These are phyloP conservation scores for Takifugu flavidus DNA, from an alignment of 2,113 vertebrate genomes.

Conservation along the genomic window DNA sequence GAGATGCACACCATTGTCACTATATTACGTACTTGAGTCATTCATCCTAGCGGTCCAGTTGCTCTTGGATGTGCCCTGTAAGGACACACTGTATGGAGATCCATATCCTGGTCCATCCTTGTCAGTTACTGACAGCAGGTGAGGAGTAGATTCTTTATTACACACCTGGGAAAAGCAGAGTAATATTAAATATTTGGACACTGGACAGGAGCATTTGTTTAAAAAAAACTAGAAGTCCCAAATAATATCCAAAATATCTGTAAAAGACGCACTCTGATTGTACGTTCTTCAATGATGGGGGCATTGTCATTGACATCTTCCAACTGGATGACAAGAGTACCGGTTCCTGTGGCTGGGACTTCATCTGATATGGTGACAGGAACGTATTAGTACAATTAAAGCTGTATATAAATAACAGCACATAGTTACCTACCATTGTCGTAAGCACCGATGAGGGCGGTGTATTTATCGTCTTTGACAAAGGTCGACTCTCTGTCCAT, in stretches of 20 bases:
- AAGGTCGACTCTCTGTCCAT: constrained; percentile 80
- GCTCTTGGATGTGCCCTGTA: constrained; percentile 52
- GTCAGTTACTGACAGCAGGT: constrained; percentile 72
- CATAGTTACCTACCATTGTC: constrained; percentile 47
- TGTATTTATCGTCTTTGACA: constrained; percentile 76
- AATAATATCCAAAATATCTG: too few relatives aligned
- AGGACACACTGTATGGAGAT: constrained; percentile 70
- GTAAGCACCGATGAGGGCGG: constrained; percentile 75
- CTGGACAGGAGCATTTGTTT: too few relatives aligned
- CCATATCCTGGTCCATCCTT: constrained; percentile 78
- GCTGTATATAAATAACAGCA: too few relatives aligned
- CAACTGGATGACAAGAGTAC: constrained; percentile 62
- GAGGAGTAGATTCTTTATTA: constrained; percentile 48
- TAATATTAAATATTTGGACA: too few relatives aligned
- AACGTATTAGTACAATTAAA: background rate
- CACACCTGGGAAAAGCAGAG: constrained; percentile 68
- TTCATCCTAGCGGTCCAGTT: constrained; percentile 80
- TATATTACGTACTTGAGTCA: constrained; percentile 61
- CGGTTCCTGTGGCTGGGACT: constrained; percentile 67
- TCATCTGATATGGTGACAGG: constrained; percentile 36
- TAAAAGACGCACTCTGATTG: constrained; percentile 3
- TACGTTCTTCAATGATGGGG: constrained; percentile 42
- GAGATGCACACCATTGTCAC: background rate
- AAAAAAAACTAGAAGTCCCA: too few relatives aligned
- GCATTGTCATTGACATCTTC: constrained; percentile 71